These are phyloP conservation scores for Phalacrocorax carbo DNA, from an alignment of 2,113 vertebrate species.

Conservation along the genomic window DNA sequence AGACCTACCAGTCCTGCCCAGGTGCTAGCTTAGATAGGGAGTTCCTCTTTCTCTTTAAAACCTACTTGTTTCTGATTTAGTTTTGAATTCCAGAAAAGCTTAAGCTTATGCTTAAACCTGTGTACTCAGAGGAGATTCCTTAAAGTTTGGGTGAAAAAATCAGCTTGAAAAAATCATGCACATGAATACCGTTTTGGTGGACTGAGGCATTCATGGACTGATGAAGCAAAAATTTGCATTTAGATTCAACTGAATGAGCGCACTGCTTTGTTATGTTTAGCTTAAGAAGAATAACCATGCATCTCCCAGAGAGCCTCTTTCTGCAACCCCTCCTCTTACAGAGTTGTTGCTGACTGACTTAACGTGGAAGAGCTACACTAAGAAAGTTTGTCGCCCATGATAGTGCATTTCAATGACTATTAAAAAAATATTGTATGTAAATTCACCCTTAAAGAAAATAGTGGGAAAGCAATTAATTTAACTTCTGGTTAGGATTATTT, in stretches of 20 bases:
- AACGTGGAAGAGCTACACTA: not conserved
- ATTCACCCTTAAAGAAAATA: not conserved
- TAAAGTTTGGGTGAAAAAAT: not conserved
- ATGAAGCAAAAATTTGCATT: not conserved
- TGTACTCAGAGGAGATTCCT: not conserved
- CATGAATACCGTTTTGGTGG: not conserved
- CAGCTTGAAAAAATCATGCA: not conserved
- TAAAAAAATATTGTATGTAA: not conserved
- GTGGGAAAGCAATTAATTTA: constrained; percentile 53
- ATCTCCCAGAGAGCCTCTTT: not conserved
- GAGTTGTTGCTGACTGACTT: not conserved
- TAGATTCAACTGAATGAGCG: not conserved
- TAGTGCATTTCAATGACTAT: not conserved
- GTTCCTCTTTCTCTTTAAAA: not conserved
- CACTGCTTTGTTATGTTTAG: not conserved
- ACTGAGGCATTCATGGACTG: not conserved
- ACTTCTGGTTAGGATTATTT: constrained; percentile 41
- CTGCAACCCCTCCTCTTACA: not conserved
- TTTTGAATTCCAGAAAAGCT: not conserved
- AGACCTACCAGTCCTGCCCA: not conserved
- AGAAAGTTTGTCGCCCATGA: not conserved
- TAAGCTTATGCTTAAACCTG: not conserved
- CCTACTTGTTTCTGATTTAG: not conserved
- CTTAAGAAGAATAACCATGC: not conserved
- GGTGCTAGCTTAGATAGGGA: not conserved